phyloP scores from a whole-genome alignment of 2,797 vertebrate species.

The Cuniculus paca region DNA sequence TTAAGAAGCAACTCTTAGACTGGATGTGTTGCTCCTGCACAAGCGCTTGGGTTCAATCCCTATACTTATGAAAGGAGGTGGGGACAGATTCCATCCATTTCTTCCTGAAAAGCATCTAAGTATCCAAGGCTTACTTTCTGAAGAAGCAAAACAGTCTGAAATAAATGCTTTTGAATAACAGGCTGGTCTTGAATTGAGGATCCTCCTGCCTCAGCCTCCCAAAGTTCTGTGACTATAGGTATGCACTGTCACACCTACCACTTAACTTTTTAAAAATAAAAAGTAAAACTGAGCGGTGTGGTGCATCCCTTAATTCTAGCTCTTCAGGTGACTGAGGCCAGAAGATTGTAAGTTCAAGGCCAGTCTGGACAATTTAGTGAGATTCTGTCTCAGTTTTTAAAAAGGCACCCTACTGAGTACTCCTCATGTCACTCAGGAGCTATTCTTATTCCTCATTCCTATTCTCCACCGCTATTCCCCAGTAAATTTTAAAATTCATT shows the following conservation, averaged over 20 bases:
- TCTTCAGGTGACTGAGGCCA: background rate
- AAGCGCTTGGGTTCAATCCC: background rate
- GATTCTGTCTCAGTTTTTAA: background rate
- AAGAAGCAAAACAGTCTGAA: background rate
- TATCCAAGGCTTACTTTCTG: background rate
- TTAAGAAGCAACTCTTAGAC: background rate
- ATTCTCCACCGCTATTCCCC: no score
- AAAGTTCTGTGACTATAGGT: background rate
- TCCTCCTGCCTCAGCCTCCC: background rate
- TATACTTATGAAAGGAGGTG: background rate
- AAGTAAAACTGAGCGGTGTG: background rate
- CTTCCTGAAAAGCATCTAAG: background rate
- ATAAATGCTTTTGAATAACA: background rate
- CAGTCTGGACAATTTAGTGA: background rate
- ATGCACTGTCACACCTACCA: background rate
- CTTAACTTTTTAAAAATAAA: background rate
- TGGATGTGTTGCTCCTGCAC: background rate
- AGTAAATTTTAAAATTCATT: background rate
- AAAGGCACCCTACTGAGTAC: background rate
- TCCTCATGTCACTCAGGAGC: background rate
- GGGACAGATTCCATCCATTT: background rate
- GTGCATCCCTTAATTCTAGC: background rate
- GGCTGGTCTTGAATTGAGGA: background rate
- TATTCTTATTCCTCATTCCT: background rate
- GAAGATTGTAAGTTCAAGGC: background rate